Base-by-base conservation (phyloP, 2,113 vertebrate species). In the Mastomys coucha region DNA sequence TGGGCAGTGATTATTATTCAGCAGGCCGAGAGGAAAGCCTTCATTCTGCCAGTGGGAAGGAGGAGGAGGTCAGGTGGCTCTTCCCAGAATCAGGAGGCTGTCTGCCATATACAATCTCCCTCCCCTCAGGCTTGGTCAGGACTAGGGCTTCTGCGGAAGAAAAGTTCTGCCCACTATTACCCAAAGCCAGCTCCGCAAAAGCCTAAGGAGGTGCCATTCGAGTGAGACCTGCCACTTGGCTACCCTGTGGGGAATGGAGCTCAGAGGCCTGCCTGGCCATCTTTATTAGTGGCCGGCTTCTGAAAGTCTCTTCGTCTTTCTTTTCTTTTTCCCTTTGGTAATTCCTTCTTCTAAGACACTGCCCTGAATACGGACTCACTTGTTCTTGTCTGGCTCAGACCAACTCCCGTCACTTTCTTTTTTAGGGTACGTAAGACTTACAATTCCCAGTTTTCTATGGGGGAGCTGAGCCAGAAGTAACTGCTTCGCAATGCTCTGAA, bases 401-500 rank as follows among this genome's bases (percentile, higher is more conserved):
- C 97, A 97, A 97, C 98, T 98, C 89, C 63, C 76, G 72, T 60
- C 96, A 98, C 95, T 98, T 98, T 98, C 98, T 98, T 98, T 98
- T 98, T 98, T 95, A 89, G 98, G 97, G 98, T 98, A 97, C 94
- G 96, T 97, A 98, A 97, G 97, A 98, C 98, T 98, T 98, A 98
- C 98, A 98, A 98, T 98, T 98, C 98, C 98, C 85, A 73, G 96
- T 98, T 99, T 98, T 99, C 98, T 98, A 98, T 98, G 98, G 98
- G 98, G 98, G 98, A 99, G 98, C 96, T 98, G 98, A 99, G 98
- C 98, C 98, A 98, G 99, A 98, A 98, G 98, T 98, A 99, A 99
- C 98, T 98, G 98, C 98, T 98, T 98, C 97, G 82, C 98, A 97
- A 98, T n/a, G 95, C 91, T 93, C 96, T 96, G 97, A 97, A 98